Base-by-base conservation (phyloP, 2,797 vertebrate species). In the Xyrichtys novacula region DNA sequence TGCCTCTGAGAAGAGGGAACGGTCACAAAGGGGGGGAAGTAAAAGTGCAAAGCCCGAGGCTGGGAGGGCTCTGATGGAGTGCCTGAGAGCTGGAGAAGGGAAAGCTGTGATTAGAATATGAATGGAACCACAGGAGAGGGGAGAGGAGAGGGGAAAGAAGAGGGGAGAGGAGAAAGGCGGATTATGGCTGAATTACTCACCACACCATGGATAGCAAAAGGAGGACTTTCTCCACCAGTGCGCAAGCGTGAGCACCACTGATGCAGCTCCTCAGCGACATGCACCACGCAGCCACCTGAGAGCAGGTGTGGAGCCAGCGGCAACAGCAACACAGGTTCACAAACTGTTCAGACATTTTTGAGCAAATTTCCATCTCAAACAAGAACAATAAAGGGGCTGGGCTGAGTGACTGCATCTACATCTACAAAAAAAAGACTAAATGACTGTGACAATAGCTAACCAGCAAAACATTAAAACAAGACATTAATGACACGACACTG, bases 101-200 rank as follows among this genome's bases (percentile, higher is more conserved):
- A 95, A 96, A 96, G 95, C 95, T 97, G 98, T 99, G 97, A 99
- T 99, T 98, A 98, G 98, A 98, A 99, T 98, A 98, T 98, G 97
- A 98, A 99, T 99, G 94, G 96, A 95, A 92, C 96, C 94, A 93
- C 94, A 92, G 96, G 96, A 96, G 96, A 95, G 96, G 94, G 96
- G 95, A 95, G 96, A 95, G 78, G 84, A 86, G 85, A 86, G 85
- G 80, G 83, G 79, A 80, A 75, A 86, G 87, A 85, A 88, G 85
- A 83, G 81, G 66, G 85, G 89, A 90, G 89, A 92, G 84, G 90
- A 90, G 89, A 91, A 93, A 93, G 91, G 95, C 92, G 96, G 97
- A 97, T 98, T 97, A 97, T 95, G 92, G 95, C 94, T 95, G 96
- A 96, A 96, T 96, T 95, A 95, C 96, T 97, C 95, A 95, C 90